Conservation (phyloP, 1,140 invertebrate species). For the Acromyrmex echinatior region DNA sequence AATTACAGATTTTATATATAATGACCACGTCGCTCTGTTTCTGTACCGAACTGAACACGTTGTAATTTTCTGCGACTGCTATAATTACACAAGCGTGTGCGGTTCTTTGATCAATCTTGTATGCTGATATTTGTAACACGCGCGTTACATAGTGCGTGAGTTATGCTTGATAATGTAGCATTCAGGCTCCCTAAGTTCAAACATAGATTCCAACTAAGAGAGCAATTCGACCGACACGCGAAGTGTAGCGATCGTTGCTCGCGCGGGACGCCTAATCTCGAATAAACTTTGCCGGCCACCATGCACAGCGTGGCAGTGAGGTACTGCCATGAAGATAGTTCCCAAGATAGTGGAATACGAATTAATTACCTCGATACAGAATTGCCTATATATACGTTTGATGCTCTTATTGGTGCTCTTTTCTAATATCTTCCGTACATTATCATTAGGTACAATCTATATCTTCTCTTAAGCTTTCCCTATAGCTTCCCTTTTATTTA, state of each 20-base stretch:
- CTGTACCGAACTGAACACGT: neutral
- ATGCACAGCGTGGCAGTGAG: slow-evolving; percentile 55
- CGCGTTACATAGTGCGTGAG: slow-evolving; percentile 22
- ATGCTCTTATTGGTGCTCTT: neutral
- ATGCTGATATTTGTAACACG: neutral
- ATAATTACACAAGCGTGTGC: slow-evolving; percentile 27
- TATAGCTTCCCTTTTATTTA: neutral
- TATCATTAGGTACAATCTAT: neutral
- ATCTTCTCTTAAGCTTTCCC: too few species aligned
- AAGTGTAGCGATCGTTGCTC: slow-evolving; percentile 34
- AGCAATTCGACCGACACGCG: slow-evolving; percentile 46
- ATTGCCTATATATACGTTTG: neutral
- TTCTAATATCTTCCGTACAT: neutral
- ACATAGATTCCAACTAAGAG: slow-evolving; percentile 54
- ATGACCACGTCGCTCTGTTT: slow-evolving; percentile 22
- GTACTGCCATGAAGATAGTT: slow-evolving; percentile 66
- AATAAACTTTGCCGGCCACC: slow-evolving; percentile 66
- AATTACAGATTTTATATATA: slow-evolving; percentile 42
- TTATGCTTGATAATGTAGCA: slow-evolving; percentile 57
- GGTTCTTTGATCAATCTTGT: neutral
- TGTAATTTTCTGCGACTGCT: slow-evolving; percentile 39
- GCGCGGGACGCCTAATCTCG: slow-evolving; percentile 72
- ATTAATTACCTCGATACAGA: slow-evolving; percentile 72
- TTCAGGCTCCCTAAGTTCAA: slow-evolving; percentile 7
- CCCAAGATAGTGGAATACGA: slow-evolving; percentile 72